phyloP scores from a whole-genome alignment of 2,797 vertebrate species.

The Sebastes steindachneri region DNA sequence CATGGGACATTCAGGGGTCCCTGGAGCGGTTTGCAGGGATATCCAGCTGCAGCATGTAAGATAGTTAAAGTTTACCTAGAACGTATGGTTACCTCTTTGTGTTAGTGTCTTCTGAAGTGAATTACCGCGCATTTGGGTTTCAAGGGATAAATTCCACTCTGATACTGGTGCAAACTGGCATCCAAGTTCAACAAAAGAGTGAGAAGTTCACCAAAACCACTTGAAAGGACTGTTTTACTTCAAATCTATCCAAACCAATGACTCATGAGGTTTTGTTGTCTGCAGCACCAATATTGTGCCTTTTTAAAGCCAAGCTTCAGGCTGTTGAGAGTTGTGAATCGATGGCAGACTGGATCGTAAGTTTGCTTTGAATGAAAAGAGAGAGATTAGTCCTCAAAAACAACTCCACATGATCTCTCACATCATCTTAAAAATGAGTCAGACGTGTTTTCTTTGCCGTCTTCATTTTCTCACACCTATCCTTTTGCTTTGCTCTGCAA shows the following conservation, averaged over 20 bases:
- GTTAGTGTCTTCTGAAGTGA: neutral
- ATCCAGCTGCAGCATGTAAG: neutral
- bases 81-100: constrained; percentile 12
- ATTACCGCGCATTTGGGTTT: neutral
- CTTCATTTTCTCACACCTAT: neutral
- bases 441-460: neutral
- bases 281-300: neutral
- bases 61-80: neutral
- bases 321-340: neutral
- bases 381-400: neutral
- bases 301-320: constrained; percentile 1
- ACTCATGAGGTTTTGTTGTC: neutral
- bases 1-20: neutral
- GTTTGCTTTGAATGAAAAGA: neutral
- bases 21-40: neutral
- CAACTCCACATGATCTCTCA: neutral
- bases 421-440: neutral
- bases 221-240: neutral
- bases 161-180: neutral
- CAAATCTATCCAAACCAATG: neutral
- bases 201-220: neutral
- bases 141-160: neutral
- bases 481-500: neutral
- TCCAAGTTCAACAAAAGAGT: neutral
- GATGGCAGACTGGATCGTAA: neutral